Percentiles rank a stretch among this genome's conserved stretches.
Evolutionary conservation across 2,888 invertebrate genomes (phyloP).

Genomic region (Leuctra nigra): DNA sequence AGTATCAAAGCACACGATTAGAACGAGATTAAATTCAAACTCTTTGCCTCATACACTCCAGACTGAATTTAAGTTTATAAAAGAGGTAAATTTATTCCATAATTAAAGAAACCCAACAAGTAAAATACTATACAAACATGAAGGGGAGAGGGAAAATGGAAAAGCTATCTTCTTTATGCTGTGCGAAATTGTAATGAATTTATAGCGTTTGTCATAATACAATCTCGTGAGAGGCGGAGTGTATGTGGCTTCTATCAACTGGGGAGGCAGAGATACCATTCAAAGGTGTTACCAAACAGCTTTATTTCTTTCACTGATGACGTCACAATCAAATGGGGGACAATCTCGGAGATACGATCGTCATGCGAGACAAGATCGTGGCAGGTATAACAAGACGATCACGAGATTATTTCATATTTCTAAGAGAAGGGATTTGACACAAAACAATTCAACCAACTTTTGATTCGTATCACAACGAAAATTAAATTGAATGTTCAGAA

Average conservation of each 20-base stretch:
- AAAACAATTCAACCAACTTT: no score
- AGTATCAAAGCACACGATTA: slow-evolving; percentile 6
- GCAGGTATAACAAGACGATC: no score
- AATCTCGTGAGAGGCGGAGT: background rate
- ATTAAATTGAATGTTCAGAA: no score
- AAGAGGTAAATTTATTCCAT: slow-evolving; percentile 11
- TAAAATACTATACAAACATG: background rate
- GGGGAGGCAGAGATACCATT: slow-evolving; percentile 1
- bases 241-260: background rate
- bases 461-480: no score
- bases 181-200: background rate
- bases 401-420: no score
- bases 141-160: background rate
- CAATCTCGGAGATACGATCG: no score
- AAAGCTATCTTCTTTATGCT: background rate
- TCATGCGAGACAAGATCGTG: no score
- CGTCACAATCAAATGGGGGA: no score
- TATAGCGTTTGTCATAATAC: background rate
- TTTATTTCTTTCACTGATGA: no score
- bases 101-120: slow-evolving; percentile 15
- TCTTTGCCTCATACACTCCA: background rate
- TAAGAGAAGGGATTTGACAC: no score
- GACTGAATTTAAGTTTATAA: background rate
- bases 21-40: background rate
- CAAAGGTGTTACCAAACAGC: slow-evolving; percentile 1